These are phyloP conservation scores for Apamea crenata DNA, from an alignment of 2,888 invertebrate species.

Conservation along the genomic window DNA sequence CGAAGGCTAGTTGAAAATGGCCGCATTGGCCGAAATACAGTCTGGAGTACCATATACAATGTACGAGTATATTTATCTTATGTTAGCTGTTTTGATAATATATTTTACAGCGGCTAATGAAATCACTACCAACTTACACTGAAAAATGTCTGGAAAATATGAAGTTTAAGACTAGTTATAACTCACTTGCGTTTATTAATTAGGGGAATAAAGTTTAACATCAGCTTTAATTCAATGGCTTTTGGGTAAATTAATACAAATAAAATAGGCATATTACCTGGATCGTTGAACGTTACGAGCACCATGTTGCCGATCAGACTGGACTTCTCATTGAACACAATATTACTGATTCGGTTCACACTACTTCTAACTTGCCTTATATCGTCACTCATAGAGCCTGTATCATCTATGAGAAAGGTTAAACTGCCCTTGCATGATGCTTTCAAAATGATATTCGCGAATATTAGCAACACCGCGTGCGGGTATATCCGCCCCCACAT, in stretches of 20 bases:
- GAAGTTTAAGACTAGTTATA: not conserved
- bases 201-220: not conserved
- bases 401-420: conserved; percentile 72
- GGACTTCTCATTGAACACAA: conserved; percentile 63
- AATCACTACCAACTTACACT: not conserved
- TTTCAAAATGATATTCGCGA: conserved; percentile 39
- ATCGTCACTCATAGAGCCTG: conserved; percentile 67
- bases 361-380: conserved; percentile 64
- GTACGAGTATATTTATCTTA: not conserved
- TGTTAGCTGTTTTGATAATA: not conserved
- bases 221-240: not conserved
- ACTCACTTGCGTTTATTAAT: not conserved
- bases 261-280: conserved; percentile 59
- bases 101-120: not conserved
- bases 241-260: not conserved
- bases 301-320: conserved; percentile 71
- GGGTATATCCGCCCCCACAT: conserved; percentile 46
- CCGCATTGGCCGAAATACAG: too few relatives aligned
- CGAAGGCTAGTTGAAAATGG: too few relatives aligned
- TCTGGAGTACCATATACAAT: too few relatives aligned
- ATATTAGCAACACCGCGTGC: conserved; percentile 33
- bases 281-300: conserved; percentile 74
- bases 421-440: conserved; percentile 65
- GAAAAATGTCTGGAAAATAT: not conserved
- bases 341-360: conserved; percentile 64